phyloP scores from a whole-genome alignment of 2,888 invertebrate genomes.

The Melanotus villosus region DNA sequence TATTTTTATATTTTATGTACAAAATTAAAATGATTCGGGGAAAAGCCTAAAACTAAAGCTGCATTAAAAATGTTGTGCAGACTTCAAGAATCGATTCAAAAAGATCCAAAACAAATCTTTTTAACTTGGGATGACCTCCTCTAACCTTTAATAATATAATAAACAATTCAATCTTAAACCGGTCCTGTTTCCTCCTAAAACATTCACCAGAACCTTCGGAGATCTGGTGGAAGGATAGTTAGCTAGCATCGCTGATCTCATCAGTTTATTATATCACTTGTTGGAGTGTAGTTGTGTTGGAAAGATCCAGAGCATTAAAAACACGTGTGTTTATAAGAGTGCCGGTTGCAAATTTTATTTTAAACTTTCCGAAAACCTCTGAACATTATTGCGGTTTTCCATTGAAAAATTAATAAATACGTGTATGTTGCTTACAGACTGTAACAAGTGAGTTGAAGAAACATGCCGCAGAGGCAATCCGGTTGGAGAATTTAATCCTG shows the following conservation, averaged over 20 bases:
- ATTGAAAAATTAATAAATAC: not conserved
- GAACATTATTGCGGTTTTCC: not conserved
- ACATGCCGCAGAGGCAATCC: slow-evolving; percentile 77
- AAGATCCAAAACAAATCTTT: no score
- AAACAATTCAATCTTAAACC: no score
- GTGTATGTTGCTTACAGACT: slow-evolving; percentile 70
- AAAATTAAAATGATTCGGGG: no score
- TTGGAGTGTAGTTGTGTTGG: not conserved
- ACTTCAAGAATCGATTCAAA: no score
- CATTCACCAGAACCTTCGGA: slow-evolving; percentile 14
- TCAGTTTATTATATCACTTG: slow-evolving; percentile 24
- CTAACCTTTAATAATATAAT: no score
- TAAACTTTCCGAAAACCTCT: no score
- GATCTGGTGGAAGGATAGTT: not conserved
- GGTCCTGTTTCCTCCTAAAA: slow-evolving; percentile 1
- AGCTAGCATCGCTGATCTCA: slow-evolving; percentile 19
- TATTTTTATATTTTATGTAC: no score
- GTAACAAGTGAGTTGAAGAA: slow-evolving; percentile 79
- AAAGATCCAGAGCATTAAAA: not conserved
- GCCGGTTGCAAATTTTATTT: slow-evolving; percentile 13
- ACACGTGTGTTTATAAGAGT: not conserved
- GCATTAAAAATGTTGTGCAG: no score
- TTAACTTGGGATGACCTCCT: no score
- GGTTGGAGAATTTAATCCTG: slow-evolving; percentile 76
- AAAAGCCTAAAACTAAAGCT: no score